phyloP scores from a whole-genome alignment of 2,113 vertebrate species.

The Sialia sialis region DNA sequence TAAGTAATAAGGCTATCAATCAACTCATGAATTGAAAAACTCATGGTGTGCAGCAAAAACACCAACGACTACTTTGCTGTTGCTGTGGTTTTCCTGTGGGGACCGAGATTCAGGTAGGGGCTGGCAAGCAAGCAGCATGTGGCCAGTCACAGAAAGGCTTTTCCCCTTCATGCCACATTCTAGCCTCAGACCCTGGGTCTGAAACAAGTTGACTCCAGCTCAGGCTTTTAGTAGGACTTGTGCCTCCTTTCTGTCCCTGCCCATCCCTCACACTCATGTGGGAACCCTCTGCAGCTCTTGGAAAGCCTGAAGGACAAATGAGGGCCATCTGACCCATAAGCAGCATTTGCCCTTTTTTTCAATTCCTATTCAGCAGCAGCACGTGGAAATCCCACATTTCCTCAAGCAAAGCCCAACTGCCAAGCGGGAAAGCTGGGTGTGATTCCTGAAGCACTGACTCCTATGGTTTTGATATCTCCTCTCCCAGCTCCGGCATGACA shows the following conservation, averaged over 20 bases:
- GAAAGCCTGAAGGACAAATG: background rate
- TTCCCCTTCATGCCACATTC: accelerated
- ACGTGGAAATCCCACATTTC: background rate
- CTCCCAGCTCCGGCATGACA: accelerated
- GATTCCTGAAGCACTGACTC: background rate
- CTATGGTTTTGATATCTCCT: background rate
- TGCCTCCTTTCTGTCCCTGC: background rate
- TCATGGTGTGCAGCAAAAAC: background rate
- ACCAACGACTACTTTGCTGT: background rate
- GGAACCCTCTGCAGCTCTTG: accelerated
- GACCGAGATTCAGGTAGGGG: background rate
- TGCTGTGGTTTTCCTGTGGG: background rate
- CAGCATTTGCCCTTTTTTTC: background rate
- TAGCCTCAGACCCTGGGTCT: background rate
- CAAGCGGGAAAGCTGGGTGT: background rate
- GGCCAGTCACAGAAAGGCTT: background rate
- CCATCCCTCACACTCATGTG: background rate
- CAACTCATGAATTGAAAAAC: background rate
- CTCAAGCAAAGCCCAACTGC: accelerated
- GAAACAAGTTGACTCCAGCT: background rate
- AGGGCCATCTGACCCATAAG: background rate
- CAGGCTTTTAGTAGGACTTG: accelerated
- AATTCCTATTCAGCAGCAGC: accelerated
- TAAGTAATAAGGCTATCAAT: background rate
- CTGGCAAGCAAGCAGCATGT: accelerated